These are phyloP conservation scores for Tiaroga cobitis DNA, from an alignment of 2,797 vertebrate genomes.

Conservation along the genomic window DNA sequence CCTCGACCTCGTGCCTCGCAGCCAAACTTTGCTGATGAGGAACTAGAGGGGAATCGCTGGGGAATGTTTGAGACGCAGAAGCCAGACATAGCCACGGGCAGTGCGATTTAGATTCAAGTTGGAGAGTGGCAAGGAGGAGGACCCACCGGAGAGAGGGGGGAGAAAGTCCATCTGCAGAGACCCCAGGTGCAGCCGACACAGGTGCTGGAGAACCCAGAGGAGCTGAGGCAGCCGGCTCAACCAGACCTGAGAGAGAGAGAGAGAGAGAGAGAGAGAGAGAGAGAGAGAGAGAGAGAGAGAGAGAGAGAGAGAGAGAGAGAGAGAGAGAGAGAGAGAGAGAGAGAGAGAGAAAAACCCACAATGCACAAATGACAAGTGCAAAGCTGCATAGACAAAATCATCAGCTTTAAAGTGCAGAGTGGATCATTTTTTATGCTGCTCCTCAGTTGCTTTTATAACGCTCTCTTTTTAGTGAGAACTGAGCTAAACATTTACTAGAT, in stretches of 20 bases:
- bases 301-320: no score
- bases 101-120: slow-evolving; percentile 18
- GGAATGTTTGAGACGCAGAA: slow-evolving; percentile 9
- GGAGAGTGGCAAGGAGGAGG: background rate
- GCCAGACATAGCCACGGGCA: slow-evolving; percentile 37
- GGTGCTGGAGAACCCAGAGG: slow-evolving; percentile 44
- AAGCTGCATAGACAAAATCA: slow-evolving; percentile 9
- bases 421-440: background rate
- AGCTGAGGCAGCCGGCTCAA: slow-evolving; percentile 34
- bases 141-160: background rate
- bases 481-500: slow-evolving; percentile 14
- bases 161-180: slow-evolving; percentile 29
- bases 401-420: background rate
- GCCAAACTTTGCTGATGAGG: slow-evolving; percentile 35
- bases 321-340: background rate
- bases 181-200: slow-evolving; percentile 34
- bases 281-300: background rate
- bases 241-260: background rate
- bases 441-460: background rate
- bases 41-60: slow-evolving; percentile 30
- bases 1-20: slow-evolving; percentile 9
- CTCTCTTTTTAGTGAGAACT: background rate
- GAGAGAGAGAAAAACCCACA: background rate
- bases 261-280: no score
- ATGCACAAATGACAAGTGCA: slow-evolving; percentile 14